Base-by-base conservation (phyloP, 2,113 vertebrate genomes). In the Ptychochromis oligacanthus region DNA sequence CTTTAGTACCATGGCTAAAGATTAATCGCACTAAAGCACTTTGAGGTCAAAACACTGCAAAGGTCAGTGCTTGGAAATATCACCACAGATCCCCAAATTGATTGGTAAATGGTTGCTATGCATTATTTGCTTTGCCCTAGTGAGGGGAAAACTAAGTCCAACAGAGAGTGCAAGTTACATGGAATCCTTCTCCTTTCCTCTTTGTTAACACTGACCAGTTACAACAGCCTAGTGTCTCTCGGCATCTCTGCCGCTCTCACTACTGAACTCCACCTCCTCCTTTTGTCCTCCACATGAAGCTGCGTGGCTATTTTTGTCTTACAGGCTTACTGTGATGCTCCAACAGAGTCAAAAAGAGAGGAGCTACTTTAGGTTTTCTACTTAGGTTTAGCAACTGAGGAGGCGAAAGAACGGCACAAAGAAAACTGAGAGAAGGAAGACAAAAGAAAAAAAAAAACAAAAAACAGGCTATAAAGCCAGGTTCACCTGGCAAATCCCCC, bases 401-500 rank as follows among this genome's bases (percentile, higher is more conserved):
- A 81, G 34, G 18, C 0, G 20, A 67, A 34, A 77, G 26, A 34
- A 56, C 1, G 2, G 18, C 49, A 38, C 14, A 55, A 54, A 76
- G 24, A 2, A 40, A 9, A 5, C 31, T 38, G 20, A 62, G 36
- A 34, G 17, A 26, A 10, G 2, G 38, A 4, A 22, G 26, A 2
- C 36, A 18, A 24, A 31, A 8, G 31, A 10, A 54, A 36, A 28
- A 40, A 18, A 24, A 31, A 8, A 22, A 10, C 43, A 36, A 28
- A 40, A 26, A 49, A 26, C 4, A 72, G 76, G 13, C 28, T 15
- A 82, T 75, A 3, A 75, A 86, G 59, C 31, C 28, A 70, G 55
- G 82, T 46, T 40, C 77, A 65, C 31, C 28, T 26, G 77, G 46
- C 65, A 65, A 82, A 88, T 79, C 79, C 75, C 57, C 62, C 67